Base-by-base conservation (phyloP, 2,888 invertebrate genomes). In the Teleiodes luculella region DNA sequence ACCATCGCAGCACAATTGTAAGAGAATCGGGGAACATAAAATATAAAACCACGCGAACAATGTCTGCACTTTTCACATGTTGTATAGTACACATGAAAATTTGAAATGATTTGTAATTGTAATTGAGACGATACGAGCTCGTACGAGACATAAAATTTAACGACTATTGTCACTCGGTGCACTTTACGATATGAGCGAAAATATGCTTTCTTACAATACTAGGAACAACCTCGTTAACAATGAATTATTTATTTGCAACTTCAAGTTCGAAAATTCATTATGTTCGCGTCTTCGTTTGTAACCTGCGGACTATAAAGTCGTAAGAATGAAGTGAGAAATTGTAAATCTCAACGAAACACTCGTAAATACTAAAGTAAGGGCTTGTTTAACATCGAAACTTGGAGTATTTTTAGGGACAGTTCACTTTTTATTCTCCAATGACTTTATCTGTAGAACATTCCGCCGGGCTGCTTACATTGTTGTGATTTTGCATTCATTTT, bases 51-150 rank as follows among this genome's bases (percentile, higher is more conserved):
- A n/a, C n/a, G 53, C 54, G 52, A 67, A 80, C 76, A 75, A 77
- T 78, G 78, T 78, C 77, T 67, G 31, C 63, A 67, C 57, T 72
- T 76, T 75, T 72, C 67, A 63, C 71, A 72, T 76, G 74, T 73
- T 66, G 67, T 69, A 75, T 68, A 73, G 68, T 72, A 76, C 76
- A 74, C 72, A 77, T 79, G 79, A 76, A 80, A 79, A 81, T 86
- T 83, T 81, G 80, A 81, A 83, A 81, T 85, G 83, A 86, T 87
- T 86, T 87, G 87, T 86, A 83, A 86, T 87, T 88, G 83, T 86
- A 87, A 88, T 88, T 81, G 85, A 80, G 83, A 76, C 72, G 75
- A 72, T 73, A 72, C 76, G 77, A 71, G 77, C 74, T 77, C 68
- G 75, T 71, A 72, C 75, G 59, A 68, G 68, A 70, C 83, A 80